These are phyloP conservation scores for Drosophila quinaria DNA, from an alignment of 2,888 invertebrate genomes.

Conservation along the genomic window DNA sequence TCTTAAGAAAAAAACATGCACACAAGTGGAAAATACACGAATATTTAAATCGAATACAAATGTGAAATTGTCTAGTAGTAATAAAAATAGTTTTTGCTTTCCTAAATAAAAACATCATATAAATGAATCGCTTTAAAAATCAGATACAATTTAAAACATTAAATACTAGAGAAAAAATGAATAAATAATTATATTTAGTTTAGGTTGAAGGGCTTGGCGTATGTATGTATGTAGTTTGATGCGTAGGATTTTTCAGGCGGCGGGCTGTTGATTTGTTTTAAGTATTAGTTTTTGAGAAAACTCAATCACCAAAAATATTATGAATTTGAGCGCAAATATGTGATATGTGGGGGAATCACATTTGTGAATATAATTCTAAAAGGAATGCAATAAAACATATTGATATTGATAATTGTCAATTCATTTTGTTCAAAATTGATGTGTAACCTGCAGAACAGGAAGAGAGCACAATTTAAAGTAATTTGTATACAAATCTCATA, in stretches of 20 bases:
- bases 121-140: constrained; percentile 3
- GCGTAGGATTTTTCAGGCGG: background rate
- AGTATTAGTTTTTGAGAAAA: background rate
- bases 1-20: background rate
- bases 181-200: constrained; percentile 22
- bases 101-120: constrained; percentile 4
- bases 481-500: background rate
- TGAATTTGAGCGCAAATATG: background rate
- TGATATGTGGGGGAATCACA: background rate
- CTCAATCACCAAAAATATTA: background rate
- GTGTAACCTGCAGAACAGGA: background rate
- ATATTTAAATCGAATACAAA: background rate
- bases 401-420: background rate
- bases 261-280: background rate
- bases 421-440: background rate
- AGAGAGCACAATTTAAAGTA: background rate
- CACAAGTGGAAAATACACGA: constrained; percentile 2
- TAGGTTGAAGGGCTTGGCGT: background rate
- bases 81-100: constrained; percentile 11
- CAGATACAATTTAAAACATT: constrained; percentile 11
- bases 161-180: constrained; percentile 11
- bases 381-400: background rate
- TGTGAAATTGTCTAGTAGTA: constrained; percentile 17
- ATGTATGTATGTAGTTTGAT: too few species aligned
- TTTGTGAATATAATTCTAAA: background rate